Evolutionary conservation across 2,888 invertebrate species (phyloP), one percentile per base, ranked within the genome.

Genomic region (Phyto melanocephala): DNA sequence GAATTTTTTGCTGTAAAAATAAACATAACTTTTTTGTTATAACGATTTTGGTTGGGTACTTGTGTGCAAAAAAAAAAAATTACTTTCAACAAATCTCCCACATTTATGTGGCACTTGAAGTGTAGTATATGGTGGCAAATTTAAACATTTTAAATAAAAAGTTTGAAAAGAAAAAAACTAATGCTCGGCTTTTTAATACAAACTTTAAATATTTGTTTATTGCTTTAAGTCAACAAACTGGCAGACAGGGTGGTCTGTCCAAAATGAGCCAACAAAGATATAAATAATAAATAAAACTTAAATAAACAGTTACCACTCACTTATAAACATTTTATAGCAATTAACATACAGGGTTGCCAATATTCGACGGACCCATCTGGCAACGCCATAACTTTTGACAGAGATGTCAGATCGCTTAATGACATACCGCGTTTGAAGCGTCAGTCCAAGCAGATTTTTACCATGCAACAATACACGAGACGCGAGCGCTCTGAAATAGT

Each of bases 81-180:
- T n/a, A n/a, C n/a, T n/a, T n/a, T n/a, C n/a, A 17, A 28, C 24
- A 47, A 58, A 54, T 45, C 79, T 67, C 67, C 79, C 79, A 74
- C 79, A 54, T 74, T 74, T 52, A 67, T 68, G 79, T 71, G 75
- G 75, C 82, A 82, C 79, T 82, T 82, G 67, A 65, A 68, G 67
- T 67, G 71, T 62, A 56, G 40, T 70, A 60, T 70, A 71, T 76
- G 70, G 79, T 80, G 72, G 79, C 74, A 70, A 75, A 75, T 67
- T 79, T 37, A 75, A 79, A 70, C 62, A 77, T 77, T 76, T 82
- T 71, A 50, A 67, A 60, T 47, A 47, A 75, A 75, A 65, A 70
- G 22, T 68, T 67, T 33, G 11, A 17, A 28, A 28, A 10, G 13
- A n/a, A n/a, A n/a, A n/a, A n/a, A n/a, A n/a, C n/a, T n/a, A n/a